Base-by-base conservation (phyloP, 2,113 vertebrate genomes). In the Ciconia boyciana region DNA sequence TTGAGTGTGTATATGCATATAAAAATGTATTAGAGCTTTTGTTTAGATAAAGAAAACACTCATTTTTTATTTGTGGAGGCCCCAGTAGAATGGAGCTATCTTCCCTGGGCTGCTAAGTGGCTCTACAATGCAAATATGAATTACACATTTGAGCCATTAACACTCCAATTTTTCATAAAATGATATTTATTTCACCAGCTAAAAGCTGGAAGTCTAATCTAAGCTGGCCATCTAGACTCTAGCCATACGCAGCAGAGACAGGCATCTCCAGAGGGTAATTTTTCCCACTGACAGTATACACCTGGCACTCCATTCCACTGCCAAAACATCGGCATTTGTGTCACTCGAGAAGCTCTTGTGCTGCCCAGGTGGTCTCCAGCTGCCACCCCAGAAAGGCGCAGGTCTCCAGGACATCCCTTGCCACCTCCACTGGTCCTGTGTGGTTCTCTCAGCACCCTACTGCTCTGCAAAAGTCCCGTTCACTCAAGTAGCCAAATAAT, bases 111-210 rank as follows among this genome's bases (percentile, higher is more conserved):
- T 71, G 51, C 34, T 64, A 69, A 60, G 34, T 71, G n/a, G 70
- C 69, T 75, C 69, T 61, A 64, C 48, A 71, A 29, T 19, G 15
- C 44, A 91, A 89, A 84, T 49, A 68, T 16, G 64, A 89, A 94
- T 91, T 32, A 87, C 31, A 54, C 57, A 43, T 77, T 66, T 87
- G 44, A 78, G 52, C 46, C 58, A 65, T 91, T 91, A 93, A 22
- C 58, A 62, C 58, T 95, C n/a, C 25, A 68, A 13, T 83, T 87
- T 95, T 88, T 93, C 75, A 77, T 76, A n/a, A 79, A 94, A 44
- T 43, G 36, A 65, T 44, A 74, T 57, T 79, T 11, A 77, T 93
- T 96, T 87, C 81, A 76, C 24, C 57, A 91, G 49, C 81, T 83
- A 83, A 91, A 95, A 93, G 74, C 81, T 95, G 18, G 11, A 87